Conservation (phyloP, 2,113 vertebrate species). For the Otocyon megalotis region DNA sequence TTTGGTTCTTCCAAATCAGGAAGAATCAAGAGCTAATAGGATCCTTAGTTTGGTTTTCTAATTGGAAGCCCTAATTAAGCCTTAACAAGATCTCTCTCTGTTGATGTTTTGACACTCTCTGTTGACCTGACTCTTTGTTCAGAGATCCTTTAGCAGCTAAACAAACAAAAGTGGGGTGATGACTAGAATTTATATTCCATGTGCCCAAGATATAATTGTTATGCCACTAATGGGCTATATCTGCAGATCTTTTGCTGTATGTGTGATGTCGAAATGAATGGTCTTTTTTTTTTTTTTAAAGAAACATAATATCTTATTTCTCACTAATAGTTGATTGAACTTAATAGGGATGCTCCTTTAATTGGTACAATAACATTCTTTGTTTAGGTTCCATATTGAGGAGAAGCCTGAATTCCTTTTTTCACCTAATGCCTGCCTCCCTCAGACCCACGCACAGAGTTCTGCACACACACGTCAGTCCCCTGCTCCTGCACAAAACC, state of each 20-base stretch:
- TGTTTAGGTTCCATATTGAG: slow-evolving; percentile 45
- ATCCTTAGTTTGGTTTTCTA: slow-evolving; percentile 1
- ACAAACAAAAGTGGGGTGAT: slow-evolving; percentile 17
- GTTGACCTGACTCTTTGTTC: slow-evolving; percentile 57
- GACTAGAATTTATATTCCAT: background rate
- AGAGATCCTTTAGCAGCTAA: slow-evolving; percentile 57
- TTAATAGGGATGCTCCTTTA: slow-evolving; percentile 29
- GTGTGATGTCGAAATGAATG: slow-evolving; percentile 43
- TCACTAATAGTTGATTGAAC: background rate
- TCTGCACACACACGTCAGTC: background rate
- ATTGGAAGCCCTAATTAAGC: slow-evolving; percentile 72
- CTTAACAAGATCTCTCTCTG: slow-evolving; percentile 53
- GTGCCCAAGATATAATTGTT: background rate
- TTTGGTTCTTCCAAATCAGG: background rate
- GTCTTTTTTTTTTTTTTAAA: background rate
- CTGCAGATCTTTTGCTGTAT: background rate
- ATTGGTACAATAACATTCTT: slow-evolving; percentile 55
- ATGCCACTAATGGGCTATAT: background rate
- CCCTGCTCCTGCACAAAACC: background rate
- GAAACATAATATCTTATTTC: background rate
- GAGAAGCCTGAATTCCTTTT: slow-evolving; percentile 28
- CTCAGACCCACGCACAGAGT: background rate
- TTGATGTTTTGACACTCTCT: slow-evolving; percentile 67
- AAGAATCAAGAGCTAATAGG: slow-evolving; percentile 9
- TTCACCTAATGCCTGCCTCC: background rate